phyloP scores from a whole-genome alignment of 2,888 invertebrate species.

The Callimorpha dominula region DNA sequence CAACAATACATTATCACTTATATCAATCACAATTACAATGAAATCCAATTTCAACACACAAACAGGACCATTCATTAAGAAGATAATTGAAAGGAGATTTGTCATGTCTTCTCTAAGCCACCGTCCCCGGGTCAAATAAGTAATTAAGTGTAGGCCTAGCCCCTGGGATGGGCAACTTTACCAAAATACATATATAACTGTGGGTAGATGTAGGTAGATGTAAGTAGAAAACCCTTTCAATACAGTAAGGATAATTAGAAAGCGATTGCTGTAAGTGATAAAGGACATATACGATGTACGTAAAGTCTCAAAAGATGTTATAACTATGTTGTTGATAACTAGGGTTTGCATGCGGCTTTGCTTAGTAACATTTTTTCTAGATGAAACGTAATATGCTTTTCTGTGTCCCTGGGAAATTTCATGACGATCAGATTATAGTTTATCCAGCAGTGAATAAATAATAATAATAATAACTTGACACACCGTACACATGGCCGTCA shows the following conservation, averaged over 20 bases:
- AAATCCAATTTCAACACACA: conserved; percentile 52
- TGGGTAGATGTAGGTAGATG: background rate
- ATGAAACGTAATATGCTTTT: too few relatives aligned
- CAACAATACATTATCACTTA: conserved; percentile 39
- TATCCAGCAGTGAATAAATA: too few relatives aligned
- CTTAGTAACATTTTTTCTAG: too few relatives aligned
- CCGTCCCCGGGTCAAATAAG: conserved; percentile 66
- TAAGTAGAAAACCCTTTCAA: background rate
- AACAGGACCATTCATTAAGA: conserved; percentile 54
- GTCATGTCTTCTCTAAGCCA: conserved; percentile 60
- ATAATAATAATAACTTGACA: too few relatives aligned
- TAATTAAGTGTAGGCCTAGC: conserved; percentile 70
- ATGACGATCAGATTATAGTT: too few relatives aligned
- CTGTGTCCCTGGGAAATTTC: too few relatives aligned
- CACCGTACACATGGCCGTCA: too few relatives aligned
- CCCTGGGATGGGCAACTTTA: conserved; percentile 59
- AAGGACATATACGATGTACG: too few relatives aligned
- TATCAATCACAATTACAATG: conserved; percentile 50
- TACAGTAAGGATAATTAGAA: background rate
- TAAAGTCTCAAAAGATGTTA: too few relatives aligned
- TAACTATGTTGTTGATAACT: background rate
- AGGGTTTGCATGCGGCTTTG: too few relatives aligned
- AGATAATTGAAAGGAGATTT: conserved; percentile 70
- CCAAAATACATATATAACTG: conserved; percentile 56
- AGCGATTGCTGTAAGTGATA: too few relatives aligned